Percentiles rank a stretch among this genome's conserved stretches.
Conservation (phyloP, 2,113 vertebrate species). For the Campylomormyrus tamandua region DNA sequence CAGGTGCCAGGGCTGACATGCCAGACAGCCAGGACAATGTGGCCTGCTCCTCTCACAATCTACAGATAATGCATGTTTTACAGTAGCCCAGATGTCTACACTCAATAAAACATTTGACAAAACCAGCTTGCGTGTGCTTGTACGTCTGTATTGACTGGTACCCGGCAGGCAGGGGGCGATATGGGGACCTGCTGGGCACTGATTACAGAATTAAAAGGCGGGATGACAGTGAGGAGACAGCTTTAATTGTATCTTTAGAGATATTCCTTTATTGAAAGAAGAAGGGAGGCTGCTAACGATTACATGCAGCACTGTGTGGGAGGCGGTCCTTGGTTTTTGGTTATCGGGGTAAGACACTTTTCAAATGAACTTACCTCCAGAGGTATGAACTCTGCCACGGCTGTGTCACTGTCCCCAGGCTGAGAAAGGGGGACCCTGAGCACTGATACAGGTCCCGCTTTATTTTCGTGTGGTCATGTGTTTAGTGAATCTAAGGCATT, state of each 20-base stretch:
- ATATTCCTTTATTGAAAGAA: conserved; percentile 78
- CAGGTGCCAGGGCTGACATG: conserved; percentile 70
- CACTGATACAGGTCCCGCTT: neutral
- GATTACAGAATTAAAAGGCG: conserved; percentile 98
- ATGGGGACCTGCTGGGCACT: conserved; percentile 90
- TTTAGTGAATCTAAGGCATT: neutral
- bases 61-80: conserved; percentile 84
- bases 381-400: neutral
- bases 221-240: conserved; percentile 77
- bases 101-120: conserved; percentile 97
- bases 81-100: conserved; percentile 82
- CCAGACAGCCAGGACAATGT: conserved; percentile 98
- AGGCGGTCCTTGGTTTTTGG: conserved; percentile 39
- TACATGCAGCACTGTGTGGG: conserved; percentile 67
- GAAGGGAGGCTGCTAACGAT: conserved; percentile 69
- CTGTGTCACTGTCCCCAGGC: neutral
- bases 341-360: conserved; percentile 41
- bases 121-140: conserved; percentile 91
- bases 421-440: conserved; percentile 17
- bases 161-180: conserved; percentile 88
- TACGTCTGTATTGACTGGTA: conserved; percentile 98
- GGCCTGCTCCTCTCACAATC: conserved; percentile 91
- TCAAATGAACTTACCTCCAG: conserved; percentile 33
- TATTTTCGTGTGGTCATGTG: neutral
- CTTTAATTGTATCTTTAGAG: conserved; percentile 80